Evolutionary conservation across 1,140 invertebrate species (phyloP), one percentile per base, ranked within the genome.

Genomic region (Drosophila navojoa): DNA sequence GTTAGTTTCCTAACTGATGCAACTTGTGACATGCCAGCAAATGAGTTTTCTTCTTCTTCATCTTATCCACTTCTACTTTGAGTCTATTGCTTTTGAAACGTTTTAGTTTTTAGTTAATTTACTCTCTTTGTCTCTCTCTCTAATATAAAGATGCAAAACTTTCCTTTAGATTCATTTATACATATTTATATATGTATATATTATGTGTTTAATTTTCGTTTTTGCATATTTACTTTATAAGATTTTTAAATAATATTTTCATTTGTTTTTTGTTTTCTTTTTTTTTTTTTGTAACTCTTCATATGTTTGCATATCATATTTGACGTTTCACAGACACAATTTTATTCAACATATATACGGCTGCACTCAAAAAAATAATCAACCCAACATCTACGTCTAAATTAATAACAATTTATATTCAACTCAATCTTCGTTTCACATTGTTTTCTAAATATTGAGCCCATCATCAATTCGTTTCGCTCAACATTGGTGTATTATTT

Each of bases 71-170:
- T 38, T 10, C 35, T 11, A 38, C 11, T 38, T 38, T 15, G 42
- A 64, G 63, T 57, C 53, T 66, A 68, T 68, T 59, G 54, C 47
- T 42, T 42, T 54, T 32, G 22, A 22, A 63, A 40, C 42, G 58
- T 44, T 29, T n/a, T 45, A 45, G 42, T 15, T 45, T 59, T 76
- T 45, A 38, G 67, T 76, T 79, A 32, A 79, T 68, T 86, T 86
- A 86, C 84, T 77, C 71, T 19, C 19, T 19, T 19, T 19, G 19
- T 19, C 19, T 19, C 19, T 19, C 19, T 19, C 19, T 76, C 84
- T 89, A 89, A 89, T 89, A 89, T 89, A 89, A 89, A 89, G 85
- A 89, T 89, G 84, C 84, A 89, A 89, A 89, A 89, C 84, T 75
- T 78, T 79, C 35, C 27, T 27, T 27, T 27, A 50, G 27, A 49